Conservation (phyloP, 2,797 vertebrate species). For the Calcarius lapponicus region DNA sequence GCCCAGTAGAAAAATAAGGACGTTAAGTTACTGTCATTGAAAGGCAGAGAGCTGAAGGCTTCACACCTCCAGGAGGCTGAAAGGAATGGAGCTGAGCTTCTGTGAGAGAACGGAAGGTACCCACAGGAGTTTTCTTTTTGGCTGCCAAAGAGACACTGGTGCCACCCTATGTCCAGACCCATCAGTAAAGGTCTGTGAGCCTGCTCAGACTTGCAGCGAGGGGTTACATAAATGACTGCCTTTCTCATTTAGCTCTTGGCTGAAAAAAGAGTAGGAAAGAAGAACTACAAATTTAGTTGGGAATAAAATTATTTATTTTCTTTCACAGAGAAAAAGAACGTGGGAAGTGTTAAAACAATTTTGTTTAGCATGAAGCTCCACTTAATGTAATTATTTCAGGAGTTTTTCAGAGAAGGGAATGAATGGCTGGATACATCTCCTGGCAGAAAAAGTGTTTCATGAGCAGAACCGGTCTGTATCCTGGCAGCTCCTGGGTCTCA, state of each 20-base stretch:
- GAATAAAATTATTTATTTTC: not conserved
- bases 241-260: not conserved
- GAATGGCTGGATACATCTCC: not conserved
- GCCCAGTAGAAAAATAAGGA: not conserved
- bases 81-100: not conserved
- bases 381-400: not conserved
- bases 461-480: not conserved
- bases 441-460: not conserved
- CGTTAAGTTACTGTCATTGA: not conserved
- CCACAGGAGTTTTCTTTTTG: not conserved
- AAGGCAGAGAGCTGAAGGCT: not conserved
- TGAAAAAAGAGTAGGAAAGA: not conserved
- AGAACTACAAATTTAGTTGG: not conserved
- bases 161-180: not conserved
- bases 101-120: not conserved
- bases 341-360: conserved; percentile 12
- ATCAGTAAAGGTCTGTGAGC: not conserved
- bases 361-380: not conserved
- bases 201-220: not conserved
- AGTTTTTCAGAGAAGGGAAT: not conserved
- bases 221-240: not conserved
- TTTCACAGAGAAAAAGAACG: not conserved
- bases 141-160: not conserved
- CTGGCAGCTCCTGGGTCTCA: not conserved
- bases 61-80: not conserved